Conservation (phyloP, 2,888 invertebrate species). For the Glaucopsyche alexis region DNA sequence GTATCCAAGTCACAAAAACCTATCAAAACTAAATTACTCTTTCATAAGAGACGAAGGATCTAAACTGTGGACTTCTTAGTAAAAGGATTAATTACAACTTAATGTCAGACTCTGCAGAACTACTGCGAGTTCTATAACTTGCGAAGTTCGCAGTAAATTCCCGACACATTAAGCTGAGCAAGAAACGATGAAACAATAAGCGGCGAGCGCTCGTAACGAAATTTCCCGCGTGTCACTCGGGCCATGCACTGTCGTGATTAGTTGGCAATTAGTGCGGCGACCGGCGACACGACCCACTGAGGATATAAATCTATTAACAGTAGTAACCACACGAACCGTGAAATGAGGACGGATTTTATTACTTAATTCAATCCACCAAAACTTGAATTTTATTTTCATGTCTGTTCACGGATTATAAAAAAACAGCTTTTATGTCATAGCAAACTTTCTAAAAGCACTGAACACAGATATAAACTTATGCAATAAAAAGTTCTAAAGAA, state of each 20-base stretch:
- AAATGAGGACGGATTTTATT: neutral
- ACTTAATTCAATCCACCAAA: no score
- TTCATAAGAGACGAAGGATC: neutral
- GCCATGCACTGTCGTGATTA: constrained; percentile 42
- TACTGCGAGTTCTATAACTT: neutral
- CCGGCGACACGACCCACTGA: constrained; percentile 26
- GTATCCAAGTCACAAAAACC: neutral
- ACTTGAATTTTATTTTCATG: no score
- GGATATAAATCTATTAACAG: constrained; percentile 30
- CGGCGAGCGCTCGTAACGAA: constrained; percentile 11
- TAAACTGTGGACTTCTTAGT: neutral
- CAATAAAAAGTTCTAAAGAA: neutral
- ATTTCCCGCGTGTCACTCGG: constrained; percentile 29
- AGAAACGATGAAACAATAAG: constrained; percentile 4
- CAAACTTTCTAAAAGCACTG: neutral
- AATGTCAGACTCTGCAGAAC: neutral
- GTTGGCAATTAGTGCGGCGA: constrained; percentile 43
- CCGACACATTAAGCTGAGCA: constrained; percentile 9
- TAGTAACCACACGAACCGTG: neutral
- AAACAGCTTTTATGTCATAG: neutral
- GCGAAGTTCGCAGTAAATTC: constrained; percentile 1
- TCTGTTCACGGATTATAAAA: no score
- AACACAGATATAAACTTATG: neutral
- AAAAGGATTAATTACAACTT: neutral
- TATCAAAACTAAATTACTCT: neutral